Evolutionary conservation across 1,140 invertebrate genomes (phyloP).

Genomic region (Papilio polytes): DNA sequence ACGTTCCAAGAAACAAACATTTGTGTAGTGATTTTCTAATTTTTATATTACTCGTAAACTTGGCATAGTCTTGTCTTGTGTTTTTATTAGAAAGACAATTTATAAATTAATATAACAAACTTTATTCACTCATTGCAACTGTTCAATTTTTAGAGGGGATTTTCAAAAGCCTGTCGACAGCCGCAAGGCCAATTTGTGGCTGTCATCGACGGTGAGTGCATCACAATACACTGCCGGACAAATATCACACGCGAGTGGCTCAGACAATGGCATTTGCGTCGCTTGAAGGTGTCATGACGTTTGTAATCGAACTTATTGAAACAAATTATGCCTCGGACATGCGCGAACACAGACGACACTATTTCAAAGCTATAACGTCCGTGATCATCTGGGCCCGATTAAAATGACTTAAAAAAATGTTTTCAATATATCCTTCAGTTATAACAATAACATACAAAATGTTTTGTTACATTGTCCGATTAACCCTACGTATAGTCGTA

Average conservation of each 20-base stretch:
- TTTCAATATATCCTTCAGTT: too few species aligned
- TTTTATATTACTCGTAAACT: too few species aligned
- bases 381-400: background rate
- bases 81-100: too few species aligned
- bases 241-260: background rate
- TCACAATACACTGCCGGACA: slow-evolving; percentile 13
- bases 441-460: background rate
- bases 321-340: background rate
- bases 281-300: slow-evolving; percentile 4
- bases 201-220: background rate
- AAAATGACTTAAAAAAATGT: background rate
- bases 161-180: background rate
- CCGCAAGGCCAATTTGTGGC: slow-evolving; percentile 35
- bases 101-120: too few species aligned
- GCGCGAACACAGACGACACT: background rate
- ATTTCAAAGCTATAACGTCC: background rate
- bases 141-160: slow-evolving; percentile 5
- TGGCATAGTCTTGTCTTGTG: too few species aligned
- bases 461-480: background rate
- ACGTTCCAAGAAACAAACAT: too few species aligned
- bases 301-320: slow-evolving; percentile 15
- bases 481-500: too few species aligned
- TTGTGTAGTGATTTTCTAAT: too few species aligned
- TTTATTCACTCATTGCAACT: background rate
- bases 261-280: slow-evolving; percentile 13